A percentile compares a stretch with the other conserved stretches of the same genome.
These are phyloP conservation scores for Eriocheir sinensis DNA, from an alignment of 1,140 invertebrate species.

Conservation along the genomic window DNA sequence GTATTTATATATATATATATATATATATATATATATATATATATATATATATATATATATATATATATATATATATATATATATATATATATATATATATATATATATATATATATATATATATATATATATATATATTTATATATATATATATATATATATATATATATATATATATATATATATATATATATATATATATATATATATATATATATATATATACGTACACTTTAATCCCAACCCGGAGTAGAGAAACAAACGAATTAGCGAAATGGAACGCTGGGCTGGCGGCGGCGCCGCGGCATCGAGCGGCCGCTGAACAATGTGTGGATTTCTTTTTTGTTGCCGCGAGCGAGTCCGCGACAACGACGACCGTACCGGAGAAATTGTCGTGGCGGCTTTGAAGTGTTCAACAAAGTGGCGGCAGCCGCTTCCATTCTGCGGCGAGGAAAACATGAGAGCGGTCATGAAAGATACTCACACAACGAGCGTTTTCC, in stretches of 20 bases:
- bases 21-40: constrained; percentile 18
- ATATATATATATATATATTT: constrained; percentile 2
- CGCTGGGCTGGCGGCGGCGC: neutral
- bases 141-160: constrained; percentile 42
- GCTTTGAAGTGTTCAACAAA: neutral
- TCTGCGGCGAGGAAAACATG: neutral
- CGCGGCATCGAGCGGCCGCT: neutral
- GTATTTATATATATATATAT: constrained; percentile 29
- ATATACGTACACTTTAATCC: constrained; percentile 27
- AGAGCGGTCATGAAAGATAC: neutral
- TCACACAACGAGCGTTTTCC: neutral
- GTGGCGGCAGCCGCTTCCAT: neutral
- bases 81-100: neutral
- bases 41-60: neutral
- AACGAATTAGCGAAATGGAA: constrained; percentile 6
- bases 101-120: constrained; percentile 55
- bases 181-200: constrained; percentile 35
- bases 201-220: constrained; percentile 50
- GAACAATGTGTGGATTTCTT: neutral
- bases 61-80: neutral
- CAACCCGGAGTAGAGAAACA: neutral
- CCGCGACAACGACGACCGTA: no score
- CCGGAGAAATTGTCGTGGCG: neutral
- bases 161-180: constrained; percentile 45
- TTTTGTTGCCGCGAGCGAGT: neutral